Evolutionary conservation across 2,113 vertebrate species (phyloP), one percentile per base, ranked within the genome.

Genomic region (Ceyx melanurus): DNA sequence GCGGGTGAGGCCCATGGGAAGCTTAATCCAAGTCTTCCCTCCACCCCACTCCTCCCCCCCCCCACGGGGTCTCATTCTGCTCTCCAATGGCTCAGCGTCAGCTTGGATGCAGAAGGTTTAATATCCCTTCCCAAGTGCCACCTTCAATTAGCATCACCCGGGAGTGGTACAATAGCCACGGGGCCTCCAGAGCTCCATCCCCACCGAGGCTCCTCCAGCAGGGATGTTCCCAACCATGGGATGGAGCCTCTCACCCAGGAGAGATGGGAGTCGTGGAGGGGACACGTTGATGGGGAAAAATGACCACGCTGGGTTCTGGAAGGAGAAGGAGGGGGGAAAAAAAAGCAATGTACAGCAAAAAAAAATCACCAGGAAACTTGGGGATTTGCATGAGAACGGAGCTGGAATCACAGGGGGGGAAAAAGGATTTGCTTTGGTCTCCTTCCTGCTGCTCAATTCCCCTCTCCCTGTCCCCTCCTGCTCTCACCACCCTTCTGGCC

Each of bases 71-170:
- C 84, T 64, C 85, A 42, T 77, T 46, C 85, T 72, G 85, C 60
- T 77, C 75, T 45, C 80, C 9, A 54, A 51, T 76, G 26, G 70
- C 84, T 61, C 88, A 5, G 92, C 51, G 56, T 70, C 88, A 22
- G 84, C 57, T 75, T 7, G 80, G 79, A 71, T 37, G 88, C 46
- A 29, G 85, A 18, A 46, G 81, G 75, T 82, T 94, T 88, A 15
- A 68, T 58, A 86, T 91, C 89, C 92, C 65, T 94, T 89, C 92
- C 85, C 37, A 89, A 48, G 7, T 46, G 85, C 86, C 92, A 62
- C 13, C 60, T 64, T 43, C 22, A 46, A 89, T 94, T 82, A 91
- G 1, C 0, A 20, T 91, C 85, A 62, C 71, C 5, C 5, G n/a
- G 92, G 85, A 94, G 42, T 53, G 89, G 22, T 64, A 23, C 89